phyloP scores from a whole-genome alignment of 1,140 invertebrate genomes.

The Drosophila mayri region DNA sequence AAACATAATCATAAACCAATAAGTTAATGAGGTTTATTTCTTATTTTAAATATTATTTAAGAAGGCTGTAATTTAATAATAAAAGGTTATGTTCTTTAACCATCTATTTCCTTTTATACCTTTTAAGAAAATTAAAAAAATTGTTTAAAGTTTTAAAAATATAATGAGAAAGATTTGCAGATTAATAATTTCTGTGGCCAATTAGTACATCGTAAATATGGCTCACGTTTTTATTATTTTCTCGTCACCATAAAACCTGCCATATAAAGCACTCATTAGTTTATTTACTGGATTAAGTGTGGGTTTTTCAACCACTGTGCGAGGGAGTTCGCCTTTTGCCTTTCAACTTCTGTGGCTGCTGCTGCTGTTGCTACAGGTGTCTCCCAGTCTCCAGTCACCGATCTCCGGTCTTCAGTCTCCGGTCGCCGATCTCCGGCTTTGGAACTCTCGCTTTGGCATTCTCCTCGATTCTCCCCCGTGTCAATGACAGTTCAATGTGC shows the following conservation, averaged over 20 bases:
- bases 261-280: conserved; percentile 3
- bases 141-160: background rate
- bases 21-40: background rate
- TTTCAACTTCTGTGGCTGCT: conserved; percentile 67
- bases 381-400: conserved; percentile 50
- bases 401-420: conserved; percentile 35
- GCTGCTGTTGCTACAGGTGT: conserved; percentile 66
- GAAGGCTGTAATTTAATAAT: background rate
- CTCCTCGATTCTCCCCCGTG: conserved; percentile 64
- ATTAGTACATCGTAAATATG: background rate
- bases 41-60: background rate
- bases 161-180: background rate
- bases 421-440: conserved; percentile 18
- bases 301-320: conserved; percentile 41
- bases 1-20: background rate
- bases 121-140: background rate
- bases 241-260: conserved; percentile 1
- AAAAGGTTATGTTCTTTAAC: too few relatives aligned
- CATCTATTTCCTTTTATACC: too few relatives aligned
- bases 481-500: conserved; percentile 84
- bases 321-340: conserved; percentile 71
- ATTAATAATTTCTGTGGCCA: background rate
- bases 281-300: background rate
- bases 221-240: background rate
- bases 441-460: conserved; percentile 49